Conservation (phyloP, 2,797 vertebrate species). For the Pipistrellus pygmaeus region DNA sequence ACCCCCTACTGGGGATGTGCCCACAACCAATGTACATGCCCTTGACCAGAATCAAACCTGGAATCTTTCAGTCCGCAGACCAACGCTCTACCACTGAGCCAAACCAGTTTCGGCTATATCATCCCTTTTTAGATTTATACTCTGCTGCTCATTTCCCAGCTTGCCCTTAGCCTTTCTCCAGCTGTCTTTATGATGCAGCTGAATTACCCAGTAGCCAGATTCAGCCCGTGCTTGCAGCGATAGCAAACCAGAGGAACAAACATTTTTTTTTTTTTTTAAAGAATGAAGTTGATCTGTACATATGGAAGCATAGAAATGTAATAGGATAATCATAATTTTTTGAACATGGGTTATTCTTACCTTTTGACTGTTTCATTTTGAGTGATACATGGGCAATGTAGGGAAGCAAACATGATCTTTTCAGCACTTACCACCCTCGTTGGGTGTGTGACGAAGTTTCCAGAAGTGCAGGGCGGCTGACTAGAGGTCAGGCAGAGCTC, state of each 20-base stretch:
- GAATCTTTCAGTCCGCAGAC: too few species aligned
- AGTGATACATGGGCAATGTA: background rate
- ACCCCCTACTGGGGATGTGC: too few species aligned
- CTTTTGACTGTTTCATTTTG: constrained; percentile 22
- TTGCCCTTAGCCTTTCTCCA: background rate
- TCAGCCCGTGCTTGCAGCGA: background rate
- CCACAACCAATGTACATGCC: too few species aligned
- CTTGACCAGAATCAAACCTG: too few species aligned
- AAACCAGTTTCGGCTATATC: too few species aligned
- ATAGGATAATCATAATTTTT: background rate
- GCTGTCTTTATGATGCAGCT: background rate
- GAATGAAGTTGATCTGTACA: background rate
- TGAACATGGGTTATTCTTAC: background rate
- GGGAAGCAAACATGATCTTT: background rate
- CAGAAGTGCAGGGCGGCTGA: background rate
- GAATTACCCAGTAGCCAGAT: background rate
- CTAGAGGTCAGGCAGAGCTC: background rate
- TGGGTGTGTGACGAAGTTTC: background rate
- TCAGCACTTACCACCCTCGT: background rate
- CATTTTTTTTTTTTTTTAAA: background rate
- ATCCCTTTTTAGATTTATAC: background rate
- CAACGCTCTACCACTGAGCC: too few species aligned
- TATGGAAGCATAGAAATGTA: background rate
- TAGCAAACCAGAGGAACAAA: background rate
- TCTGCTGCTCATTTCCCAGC: background rate